Conservation (phyloP, 2,797 vertebrate species). For the Poecilia velifera region DNA sequence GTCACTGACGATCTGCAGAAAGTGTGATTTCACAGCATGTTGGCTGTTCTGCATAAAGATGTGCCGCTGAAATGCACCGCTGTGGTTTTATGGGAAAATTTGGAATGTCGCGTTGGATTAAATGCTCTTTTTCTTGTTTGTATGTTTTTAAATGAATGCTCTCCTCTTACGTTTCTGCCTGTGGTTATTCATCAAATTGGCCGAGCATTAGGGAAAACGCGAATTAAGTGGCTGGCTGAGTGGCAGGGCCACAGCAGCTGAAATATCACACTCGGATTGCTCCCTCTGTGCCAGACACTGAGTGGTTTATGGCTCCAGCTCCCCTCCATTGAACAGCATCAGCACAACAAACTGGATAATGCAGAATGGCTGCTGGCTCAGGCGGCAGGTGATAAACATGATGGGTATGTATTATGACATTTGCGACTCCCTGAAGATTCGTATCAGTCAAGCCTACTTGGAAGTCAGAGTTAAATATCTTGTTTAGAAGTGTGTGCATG, state of each 20-base stretch:
- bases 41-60: constrained; percentile 14
- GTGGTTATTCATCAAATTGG: constrained; percentile 26
- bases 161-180: constrained; percentile 26
- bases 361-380: constrained; percentile 28
- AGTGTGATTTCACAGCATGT: constrained; percentile 1
- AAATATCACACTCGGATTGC: constrained; percentile 29
- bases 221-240: constrained; percentile 44
- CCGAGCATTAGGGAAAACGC: constrained; percentile 48
- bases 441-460: constrained; percentile 22
- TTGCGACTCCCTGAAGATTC: constrained; percentile 13
- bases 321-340: constrained; percentile 34
- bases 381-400: constrained; percentile 39
- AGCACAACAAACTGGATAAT: constrained; percentile 33
- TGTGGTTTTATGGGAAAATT: constrained; percentile 13
- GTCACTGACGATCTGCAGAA: constrained; percentile 39
- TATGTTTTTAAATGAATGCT: background rate
- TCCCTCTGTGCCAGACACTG: constrained; percentile 22
- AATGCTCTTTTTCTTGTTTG: background rate
- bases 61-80: background rate
- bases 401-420: constrained; percentile 29
- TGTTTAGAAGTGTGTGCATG: background rate
- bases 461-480: background rate
- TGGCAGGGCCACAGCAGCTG: constrained; percentile 44
- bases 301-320: constrained; percentile 22
- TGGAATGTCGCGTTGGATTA: constrained; percentile 1